Evolutionary conservation across 2,888 invertebrate genomes (phyloP).

Genomic region (Melanophora roralis): DNA sequence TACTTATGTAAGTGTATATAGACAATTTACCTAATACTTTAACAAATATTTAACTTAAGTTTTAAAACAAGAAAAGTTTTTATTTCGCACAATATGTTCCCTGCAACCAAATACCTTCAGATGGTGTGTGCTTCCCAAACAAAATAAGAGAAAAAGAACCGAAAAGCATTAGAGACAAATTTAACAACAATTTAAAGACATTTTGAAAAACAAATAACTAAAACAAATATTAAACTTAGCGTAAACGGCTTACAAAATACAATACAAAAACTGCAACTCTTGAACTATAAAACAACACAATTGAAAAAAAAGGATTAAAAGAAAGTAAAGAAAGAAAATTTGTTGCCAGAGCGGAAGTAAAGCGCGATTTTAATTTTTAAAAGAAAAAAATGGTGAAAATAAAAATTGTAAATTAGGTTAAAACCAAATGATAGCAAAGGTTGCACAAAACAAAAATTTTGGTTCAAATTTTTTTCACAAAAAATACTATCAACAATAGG

Average conservation of each 20-base stretch:
- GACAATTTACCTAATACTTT: constrained; percentile 40
- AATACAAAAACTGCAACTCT: background rate
- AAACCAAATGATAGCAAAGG: constrained; percentile 46
- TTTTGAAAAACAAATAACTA: constrained; percentile 53
- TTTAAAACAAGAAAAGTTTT: constrained; percentile 26
- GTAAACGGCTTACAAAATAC: constrained; percentile 30
- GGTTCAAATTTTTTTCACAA: too few relatives aligned
- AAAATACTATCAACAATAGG: background rate
- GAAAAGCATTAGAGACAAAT: constrained; percentile 41
- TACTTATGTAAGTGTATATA: too few relatives aligned
- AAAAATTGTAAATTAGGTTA: constrained; percentile 50
- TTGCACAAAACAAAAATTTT: constrained; percentile 41
- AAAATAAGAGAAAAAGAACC: background rate
- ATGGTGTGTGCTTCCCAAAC: background rate
- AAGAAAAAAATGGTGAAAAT: constrained; percentile 37
- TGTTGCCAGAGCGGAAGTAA: constrained; percentile 44
- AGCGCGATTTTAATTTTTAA: constrained; percentile 43
- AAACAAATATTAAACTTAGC: constrained; percentile 52
- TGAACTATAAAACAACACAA: constrained; percentile 2
- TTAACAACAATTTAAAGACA: constrained; percentile 49
- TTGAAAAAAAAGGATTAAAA: background rate
- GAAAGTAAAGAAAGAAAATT: background rate
- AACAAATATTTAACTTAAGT: constrained; percentile 45
- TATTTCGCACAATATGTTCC: constrained; percentile 11
- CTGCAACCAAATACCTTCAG: background rate